These are phyloP conservation scores for Cephonodes hylas DNA, from an alignment of 2,888 invertebrate species.

Conservation along the genomic window DNA sequence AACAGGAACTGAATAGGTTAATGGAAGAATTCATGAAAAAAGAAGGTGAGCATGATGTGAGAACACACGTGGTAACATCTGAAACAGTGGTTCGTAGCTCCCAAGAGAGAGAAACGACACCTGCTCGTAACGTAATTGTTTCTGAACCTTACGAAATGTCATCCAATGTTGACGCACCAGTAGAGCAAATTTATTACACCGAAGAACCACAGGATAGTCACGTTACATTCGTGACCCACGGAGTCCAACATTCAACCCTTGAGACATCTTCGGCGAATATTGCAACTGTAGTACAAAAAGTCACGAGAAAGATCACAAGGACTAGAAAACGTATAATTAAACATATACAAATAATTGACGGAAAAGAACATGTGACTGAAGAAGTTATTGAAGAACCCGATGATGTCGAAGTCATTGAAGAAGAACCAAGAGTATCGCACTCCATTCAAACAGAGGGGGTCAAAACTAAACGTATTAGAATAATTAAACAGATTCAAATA, in stretches of 20 bases:
- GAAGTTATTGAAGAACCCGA: constrained; percentile 93
- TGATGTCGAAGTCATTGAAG: constrained; percentile 86
- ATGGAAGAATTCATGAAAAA: constrained; percentile 53
- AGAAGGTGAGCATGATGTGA: constrained; percentile 38
- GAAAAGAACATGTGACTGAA: constrained; percentile 90
- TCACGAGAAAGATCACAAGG: constrained; percentile 87
- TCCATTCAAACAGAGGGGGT: constrained; percentile 52
- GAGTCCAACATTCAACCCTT: constrained; percentile 43
- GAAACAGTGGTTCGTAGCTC: constrained; percentile 21
- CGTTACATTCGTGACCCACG: constrained; percentile 34
- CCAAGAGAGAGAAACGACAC: constrained; percentile 14
- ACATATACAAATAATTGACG: constrained; percentile 88
- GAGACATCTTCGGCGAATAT: constrained; percentile 51
- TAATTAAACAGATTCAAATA: constrained; percentile 86
- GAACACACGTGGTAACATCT: constrained; percentile 26
- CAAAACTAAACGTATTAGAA: constrained; percentile 70
- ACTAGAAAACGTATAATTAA: constrained; percentile 88
- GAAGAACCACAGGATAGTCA: constrained; percentile 50
- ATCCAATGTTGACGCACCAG: constrained; percentile 28
- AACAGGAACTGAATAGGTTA: constrained; percentile 37
- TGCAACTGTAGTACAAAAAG: constrained; percentile 88
- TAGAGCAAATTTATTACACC: constrained; percentile 38
- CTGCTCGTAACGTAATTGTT: constrained; percentile 26
- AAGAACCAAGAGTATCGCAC: constrained; percentile 69
- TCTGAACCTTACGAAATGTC: constrained; percentile 36